Evolutionary conservation across 2,888 invertebrate genomes (phyloP).

Genomic region (Carterocephalus palaemon): DNA sequence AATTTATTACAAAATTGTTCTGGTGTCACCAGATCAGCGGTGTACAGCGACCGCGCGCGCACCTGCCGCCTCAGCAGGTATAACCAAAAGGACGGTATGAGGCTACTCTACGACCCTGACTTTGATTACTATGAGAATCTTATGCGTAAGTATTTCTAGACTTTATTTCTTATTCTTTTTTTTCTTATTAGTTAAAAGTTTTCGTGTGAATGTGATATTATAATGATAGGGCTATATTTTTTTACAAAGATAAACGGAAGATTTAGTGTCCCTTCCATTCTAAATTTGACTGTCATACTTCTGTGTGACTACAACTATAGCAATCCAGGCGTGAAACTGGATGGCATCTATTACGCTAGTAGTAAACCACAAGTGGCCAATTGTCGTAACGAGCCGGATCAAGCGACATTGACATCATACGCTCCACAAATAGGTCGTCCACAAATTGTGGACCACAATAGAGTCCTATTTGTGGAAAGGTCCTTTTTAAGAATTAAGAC

Average conservation of each 20-base stretch:
- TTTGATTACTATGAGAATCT: constrained; percentile 96
- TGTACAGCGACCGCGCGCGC: constrained; percentile 91
- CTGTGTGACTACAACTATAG: too few species aligned
- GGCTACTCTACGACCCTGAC: constrained; percentile 93
- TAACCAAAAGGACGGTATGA: constrained; percentile 92
- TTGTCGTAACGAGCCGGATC: constrained; percentile 28
- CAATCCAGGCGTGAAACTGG: too few species aligned
- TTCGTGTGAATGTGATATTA: too few species aligned
- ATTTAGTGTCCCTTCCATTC: too few species aligned
- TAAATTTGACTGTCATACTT: too few species aligned
- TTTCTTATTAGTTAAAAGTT: too few species aligned
- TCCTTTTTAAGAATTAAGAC: constrained; percentile 1
- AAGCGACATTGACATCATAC: constrained; percentile 29
- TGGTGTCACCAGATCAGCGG: constrained; percentile 82
- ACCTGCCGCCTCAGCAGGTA: constrained; percentile 91
- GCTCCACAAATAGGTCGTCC: constrained; percentile 28
- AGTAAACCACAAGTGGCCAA: constrained; percentile 28
- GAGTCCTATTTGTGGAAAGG: too few species aligned
- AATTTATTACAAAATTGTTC: neutral
- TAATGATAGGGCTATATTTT: too few species aligned
- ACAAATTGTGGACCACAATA: too few species aligned
- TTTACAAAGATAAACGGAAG: too few species aligned
- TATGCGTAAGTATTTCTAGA: constrained; percentile 85
- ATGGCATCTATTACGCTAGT: neutral
- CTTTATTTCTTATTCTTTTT: too few species aligned